Evolutionary conservation across 2,888 invertebrate genomes (phyloP).

Genomic region (Yponomeuta plumbellus): DNA sequence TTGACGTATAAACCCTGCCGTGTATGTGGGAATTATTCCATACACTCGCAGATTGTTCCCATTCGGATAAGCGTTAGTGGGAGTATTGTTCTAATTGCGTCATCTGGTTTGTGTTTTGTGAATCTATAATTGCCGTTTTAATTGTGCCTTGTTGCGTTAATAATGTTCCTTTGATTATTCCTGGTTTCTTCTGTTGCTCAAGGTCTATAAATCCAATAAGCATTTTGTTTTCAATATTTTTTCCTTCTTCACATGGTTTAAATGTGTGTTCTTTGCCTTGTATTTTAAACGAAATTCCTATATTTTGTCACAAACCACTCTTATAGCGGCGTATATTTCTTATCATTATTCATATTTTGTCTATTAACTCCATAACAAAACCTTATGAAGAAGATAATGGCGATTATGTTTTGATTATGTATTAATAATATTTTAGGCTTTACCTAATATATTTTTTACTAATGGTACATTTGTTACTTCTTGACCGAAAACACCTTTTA

Average conservation of each 20-base stretch:
- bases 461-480: too few species aligned
- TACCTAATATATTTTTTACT: too few species aligned
- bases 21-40: slow-evolving; percentile 39
- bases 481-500: too few species aligned
- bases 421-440: too few species aligned
- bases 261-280: not conserved
- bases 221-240: not conserved
- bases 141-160: not conserved
- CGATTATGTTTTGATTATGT: too few species aligned
- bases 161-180: not conserved
- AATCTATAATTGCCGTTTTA: not conserved
- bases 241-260: not conserved
- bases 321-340: too few species aligned
- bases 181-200: not conserved
- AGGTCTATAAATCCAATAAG: not conserved
- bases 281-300: too few species aligned
- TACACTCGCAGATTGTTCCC: slow-evolving; percentile 49
- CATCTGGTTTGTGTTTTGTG: slow-evolving; percentile 12
- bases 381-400: too few species aligned
- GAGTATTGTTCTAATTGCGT: slow-evolving; percentile 12
- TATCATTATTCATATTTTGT: too few species aligned
- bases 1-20: slow-evolving; percentile 54
- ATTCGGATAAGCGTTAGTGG: slow-evolving; percentile 24
- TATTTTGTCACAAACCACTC: too few species aligned
- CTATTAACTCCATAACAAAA: too few species aligned